Evolutionary conservation across 2,113 vertebrate genomes (phyloP).

Genomic region (Papio anubis): DNA sequence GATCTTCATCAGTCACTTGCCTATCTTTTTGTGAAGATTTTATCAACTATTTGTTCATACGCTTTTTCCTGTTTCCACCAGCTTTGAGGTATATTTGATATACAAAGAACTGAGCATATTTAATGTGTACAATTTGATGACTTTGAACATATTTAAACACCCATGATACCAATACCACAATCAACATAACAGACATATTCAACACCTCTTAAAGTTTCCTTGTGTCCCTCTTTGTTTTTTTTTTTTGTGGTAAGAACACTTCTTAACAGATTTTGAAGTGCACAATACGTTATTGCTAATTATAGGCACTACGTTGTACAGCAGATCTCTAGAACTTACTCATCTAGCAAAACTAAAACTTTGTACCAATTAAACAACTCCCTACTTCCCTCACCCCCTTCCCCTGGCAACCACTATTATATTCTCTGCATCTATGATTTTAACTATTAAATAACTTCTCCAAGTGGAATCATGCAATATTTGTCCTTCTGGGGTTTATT

Average conservation of each 20-base stretch:
- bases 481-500: neutral
- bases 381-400: neutral
- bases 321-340: neutral
- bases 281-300: neutral
- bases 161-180: neutral
- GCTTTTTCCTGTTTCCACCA: neutral
- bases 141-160: neutral
- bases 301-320: neutral
- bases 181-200: neutral
- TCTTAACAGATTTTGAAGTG: neutral
- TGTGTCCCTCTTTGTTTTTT: neutral
- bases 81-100: neutral
- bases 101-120: neutral
- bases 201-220: neutral
- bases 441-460: neutral
- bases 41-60: neutral
- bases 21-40: neutral
- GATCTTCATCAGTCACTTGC: neutral
- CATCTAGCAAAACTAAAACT: neutral
- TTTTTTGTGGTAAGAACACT: neutral
- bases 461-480: neutral
- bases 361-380: neutral
- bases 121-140: neutral
- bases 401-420: neutral
- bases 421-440: neutral